Evolutionary conservation across 2,888 invertebrate species (phyloP).

Genomic region (Scaptomyza parva): DNA sequence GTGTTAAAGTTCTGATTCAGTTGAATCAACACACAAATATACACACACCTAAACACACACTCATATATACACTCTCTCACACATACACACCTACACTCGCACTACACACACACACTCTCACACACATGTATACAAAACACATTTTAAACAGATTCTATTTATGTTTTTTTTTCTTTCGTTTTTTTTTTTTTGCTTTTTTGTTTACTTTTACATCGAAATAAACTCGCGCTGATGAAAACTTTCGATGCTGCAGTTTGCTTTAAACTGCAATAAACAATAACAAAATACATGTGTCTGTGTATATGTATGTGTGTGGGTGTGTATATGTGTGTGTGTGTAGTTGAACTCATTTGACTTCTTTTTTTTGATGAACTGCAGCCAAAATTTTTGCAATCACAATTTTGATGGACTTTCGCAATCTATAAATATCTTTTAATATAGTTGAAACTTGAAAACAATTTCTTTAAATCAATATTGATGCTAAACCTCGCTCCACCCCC

Average conservation of each 20-base stretch:
- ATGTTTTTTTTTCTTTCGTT: conserved; percentile 8
- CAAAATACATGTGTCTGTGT: too few species aligned
- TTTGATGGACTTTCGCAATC: neutral
- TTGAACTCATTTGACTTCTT: neutral
- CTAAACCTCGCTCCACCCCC: neutral
- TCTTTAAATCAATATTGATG: conserved; percentile 46
- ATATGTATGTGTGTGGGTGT: neutral
- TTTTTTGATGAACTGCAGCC: too few species aligned
- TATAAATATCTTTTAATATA: neutral
- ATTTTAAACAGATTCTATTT: conserved; percentile 34
- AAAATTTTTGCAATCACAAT: too few species aligned
- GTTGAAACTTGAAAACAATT: conserved; percentile 32
- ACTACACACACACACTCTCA: too few species aligned
- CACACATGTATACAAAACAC: neutral
- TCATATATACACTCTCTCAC: too few species aligned
- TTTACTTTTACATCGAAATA: neutral
- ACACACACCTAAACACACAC: too few species aligned
- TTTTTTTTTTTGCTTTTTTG: neutral
- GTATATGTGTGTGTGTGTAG: neutral
- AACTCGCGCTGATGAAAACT: neutral
- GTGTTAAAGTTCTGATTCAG: conserved; percentile 4
- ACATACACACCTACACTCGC: too few species aligned
- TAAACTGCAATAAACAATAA: conserved; percentile 4
- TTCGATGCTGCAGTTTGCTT: neutral
- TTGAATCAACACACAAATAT: conserved; percentile 4